Percentiles rank a stretch among this genome's conserved stretches.
Evolutionary conservation across 1,140 invertebrate genomes (phyloP).

Genomic region (Atta colombica): DNA sequence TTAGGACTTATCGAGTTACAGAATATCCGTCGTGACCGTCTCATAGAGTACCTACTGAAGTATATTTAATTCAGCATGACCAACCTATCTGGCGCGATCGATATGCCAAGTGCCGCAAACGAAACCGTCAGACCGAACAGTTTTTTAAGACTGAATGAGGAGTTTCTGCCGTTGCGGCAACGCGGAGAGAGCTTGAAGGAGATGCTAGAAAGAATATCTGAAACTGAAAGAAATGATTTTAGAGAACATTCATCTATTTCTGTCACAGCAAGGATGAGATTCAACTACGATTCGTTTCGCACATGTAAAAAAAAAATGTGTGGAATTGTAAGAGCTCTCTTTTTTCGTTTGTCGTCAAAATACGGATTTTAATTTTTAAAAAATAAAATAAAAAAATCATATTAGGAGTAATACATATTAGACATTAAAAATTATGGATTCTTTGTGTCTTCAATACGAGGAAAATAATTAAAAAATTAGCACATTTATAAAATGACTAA

Average conservation of each 20-base stretch:
- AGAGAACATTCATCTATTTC: background rate
- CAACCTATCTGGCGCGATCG: slow-evolving; percentile 55
- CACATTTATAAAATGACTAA: background rate
- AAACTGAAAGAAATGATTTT: background rate
- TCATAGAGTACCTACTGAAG: slow-evolving; percentile 9
- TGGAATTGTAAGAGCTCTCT: background rate
- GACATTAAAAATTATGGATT: background rate
- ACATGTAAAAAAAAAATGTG: background rate
- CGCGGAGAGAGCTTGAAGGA: background rate
- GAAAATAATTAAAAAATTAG: background rate
- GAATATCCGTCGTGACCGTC: slow-evolving; percentile 16
- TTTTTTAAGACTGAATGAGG: slow-evolving; percentile 23
- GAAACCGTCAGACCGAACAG: slow-evolving; percentile 17
- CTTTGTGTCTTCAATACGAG: background rate
- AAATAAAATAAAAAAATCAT: background rate
- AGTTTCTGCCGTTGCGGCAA: background rate
- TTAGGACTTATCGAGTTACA: slow-evolving; percentile 67
- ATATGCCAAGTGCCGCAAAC: slow-evolving; percentile 51
- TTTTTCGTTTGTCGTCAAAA: background rate
- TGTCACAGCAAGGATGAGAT: background rate
- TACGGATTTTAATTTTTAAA: background rate
- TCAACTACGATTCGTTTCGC: slow-evolving; percentile 9
- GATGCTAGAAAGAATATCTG: background rate
- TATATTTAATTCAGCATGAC: slow-evolving; percentile 64
- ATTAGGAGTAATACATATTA: background rate